phyloP scores from a whole-genome alignment of 1,140 invertebrate species.

The Bombus consobrinus region DNA sequence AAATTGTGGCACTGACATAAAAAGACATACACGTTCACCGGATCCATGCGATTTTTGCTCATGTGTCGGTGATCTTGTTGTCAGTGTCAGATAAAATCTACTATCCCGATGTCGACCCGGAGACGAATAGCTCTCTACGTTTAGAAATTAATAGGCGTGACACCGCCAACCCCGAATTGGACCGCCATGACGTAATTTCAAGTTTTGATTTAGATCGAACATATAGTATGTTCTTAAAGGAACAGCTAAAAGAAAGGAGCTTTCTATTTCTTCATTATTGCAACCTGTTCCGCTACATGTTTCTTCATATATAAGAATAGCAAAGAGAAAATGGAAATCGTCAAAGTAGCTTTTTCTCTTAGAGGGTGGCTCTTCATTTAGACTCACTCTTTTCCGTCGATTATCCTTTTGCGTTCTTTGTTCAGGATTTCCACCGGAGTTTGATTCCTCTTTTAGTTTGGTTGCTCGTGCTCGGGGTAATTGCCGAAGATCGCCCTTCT shows the following conservation, averaged over 20 bases:
- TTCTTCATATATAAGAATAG: not conserved
- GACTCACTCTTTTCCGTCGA: not conserved
- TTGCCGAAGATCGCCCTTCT: too few species aligned
- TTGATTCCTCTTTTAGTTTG: too few species aligned
- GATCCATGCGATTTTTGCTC: conserved; percentile 29
- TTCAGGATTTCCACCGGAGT: too few species aligned
- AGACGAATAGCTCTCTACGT: not conserved
- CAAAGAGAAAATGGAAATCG: not conserved
- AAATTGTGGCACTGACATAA: conserved; percentile 63
- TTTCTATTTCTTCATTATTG: not conserved
- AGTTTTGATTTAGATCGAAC: not conserved
- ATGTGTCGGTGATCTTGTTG: conserved; percentile 49
- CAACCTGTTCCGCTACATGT: too few species aligned
- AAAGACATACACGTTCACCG: conserved; percentile 41
- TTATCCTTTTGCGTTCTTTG: not conserved
- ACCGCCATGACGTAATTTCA: conserved; percentile 1
- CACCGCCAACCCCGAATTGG: not conserved
- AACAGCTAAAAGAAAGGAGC: not conserved
- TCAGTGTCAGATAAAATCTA: conserved; percentile 23
- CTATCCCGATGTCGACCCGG: not conserved
- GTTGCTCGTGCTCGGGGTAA: not conserved
- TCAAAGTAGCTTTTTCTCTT: not conserved
- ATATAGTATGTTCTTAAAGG: not conserved
- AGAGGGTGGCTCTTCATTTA: not conserved
- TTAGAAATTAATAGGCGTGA: conserved; percentile 5